These are phyloP conservation scores for Leucoma salicis DNA, from an alignment of 2,888 invertebrate genomes.

Conservation along the genomic window DNA sequence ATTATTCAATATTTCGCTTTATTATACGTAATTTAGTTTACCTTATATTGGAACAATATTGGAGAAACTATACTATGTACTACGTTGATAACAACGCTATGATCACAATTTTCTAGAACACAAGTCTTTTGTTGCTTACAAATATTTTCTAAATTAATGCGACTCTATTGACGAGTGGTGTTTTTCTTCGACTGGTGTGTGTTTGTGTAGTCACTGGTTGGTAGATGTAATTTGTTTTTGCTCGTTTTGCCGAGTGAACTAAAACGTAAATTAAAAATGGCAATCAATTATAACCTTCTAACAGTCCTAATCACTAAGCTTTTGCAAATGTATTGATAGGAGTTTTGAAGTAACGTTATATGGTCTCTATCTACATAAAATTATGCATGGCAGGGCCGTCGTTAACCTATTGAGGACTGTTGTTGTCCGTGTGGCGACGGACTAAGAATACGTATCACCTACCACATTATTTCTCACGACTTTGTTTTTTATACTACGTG, in stretches of 20 bases:
- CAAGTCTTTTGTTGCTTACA: constrained; percentile 34
- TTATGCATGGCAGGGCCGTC: no score
- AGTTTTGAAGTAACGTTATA: no score
- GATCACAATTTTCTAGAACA: constrained; percentile 53
- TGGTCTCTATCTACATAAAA: no score
- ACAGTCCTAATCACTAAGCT: no score
- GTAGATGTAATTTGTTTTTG: constrained; percentile 70
- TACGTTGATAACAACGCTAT: constrained; percentile 44
- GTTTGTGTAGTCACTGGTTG: constrained; percentile 67
- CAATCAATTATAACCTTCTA: not conserved
- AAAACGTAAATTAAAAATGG: constrained; percentile 23
- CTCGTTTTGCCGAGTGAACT: constrained; percentile 76
- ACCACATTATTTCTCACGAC: no score
- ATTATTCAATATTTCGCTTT: constrained; percentile 38
- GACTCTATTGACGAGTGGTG: constrained; percentile 82
- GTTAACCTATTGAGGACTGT: no score
- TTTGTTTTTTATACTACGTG: no score
- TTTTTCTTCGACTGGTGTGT: constrained; percentile 83
- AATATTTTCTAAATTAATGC: constrained; percentile 57
- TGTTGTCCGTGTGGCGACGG: no score
- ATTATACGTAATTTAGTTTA: constrained; percentile 33
- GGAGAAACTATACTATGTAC: constrained; percentile 40
- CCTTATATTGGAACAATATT: constrained; percentile 49
- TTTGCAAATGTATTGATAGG: no score
- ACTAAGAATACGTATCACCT: no score